A percentile compares a stretch with the other conserved stretches of the same genome.
Evolutionary conservation across 1,140 invertebrate genomes (phyloP).

Genomic region (Philopotamus ludificatus): DNA sequence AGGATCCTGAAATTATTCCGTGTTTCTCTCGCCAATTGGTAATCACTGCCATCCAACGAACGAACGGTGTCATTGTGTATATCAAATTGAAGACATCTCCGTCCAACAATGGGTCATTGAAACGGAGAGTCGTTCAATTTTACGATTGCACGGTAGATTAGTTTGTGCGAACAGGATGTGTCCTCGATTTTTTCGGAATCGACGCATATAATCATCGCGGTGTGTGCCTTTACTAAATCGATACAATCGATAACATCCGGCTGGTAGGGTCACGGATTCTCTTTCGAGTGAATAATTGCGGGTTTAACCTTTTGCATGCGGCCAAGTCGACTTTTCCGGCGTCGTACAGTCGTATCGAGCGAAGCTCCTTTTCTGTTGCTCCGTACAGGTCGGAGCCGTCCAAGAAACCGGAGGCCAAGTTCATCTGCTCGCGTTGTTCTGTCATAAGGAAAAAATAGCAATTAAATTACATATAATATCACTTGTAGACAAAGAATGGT

Average conservation of each 20-base stretch:
- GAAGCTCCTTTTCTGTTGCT: constrained; percentile 65
- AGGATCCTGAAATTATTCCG: too few relatives aligned
- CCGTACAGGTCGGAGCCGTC: constrained; percentile 88
- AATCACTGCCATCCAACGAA: too few relatives aligned
- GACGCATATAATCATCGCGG: neutral
- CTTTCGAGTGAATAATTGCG: neutral
- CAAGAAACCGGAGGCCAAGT: constrained; percentile 81
- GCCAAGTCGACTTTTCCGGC: constrained; percentile 66
- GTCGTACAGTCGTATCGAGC: constrained; percentile 72
- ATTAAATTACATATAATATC: too few relatives aligned
- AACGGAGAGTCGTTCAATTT: constrained; percentile 1
- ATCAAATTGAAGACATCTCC: constrained; percentile 1
- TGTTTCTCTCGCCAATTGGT: too few relatives aligned
- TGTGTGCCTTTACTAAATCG: too few relatives aligned
- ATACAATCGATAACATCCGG: neutral
- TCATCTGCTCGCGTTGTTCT: constrained; percentile 80
- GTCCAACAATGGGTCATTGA: constrained; percentile 20
- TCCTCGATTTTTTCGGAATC: neutral
- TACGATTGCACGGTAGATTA: neutral
- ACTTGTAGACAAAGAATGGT: too few relatives aligned
- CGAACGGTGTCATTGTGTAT: too few relatives aligned
- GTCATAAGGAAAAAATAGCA: constrained; percentile 40
- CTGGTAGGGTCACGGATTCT: neutral
- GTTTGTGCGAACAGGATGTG: constrained; percentile 12
- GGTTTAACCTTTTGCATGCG: constrained; percentile 59